Evolutionary conservation across 2,888 invertebrate species (phyloP).

Genomic region (Capitulum mitella): DNA sequence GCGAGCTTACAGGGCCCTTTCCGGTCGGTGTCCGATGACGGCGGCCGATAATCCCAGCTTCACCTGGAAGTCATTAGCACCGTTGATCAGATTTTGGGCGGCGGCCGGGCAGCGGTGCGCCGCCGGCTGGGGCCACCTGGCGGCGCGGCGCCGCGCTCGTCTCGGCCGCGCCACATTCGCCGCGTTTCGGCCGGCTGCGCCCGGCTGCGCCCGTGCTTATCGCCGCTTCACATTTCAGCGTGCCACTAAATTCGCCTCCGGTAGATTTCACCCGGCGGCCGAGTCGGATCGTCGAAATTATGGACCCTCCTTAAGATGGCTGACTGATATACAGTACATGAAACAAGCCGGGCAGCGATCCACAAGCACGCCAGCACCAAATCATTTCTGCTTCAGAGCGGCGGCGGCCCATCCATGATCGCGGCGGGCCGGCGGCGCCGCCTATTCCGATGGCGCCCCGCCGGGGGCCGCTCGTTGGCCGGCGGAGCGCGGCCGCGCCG

Average conservation of each 20-base stretch:
- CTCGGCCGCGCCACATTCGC: background rate
- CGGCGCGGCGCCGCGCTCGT: background rate
- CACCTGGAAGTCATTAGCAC: background rate
- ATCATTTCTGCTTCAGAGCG: background rate
- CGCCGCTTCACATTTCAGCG: background rate
- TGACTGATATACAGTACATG: conserved; percentile 10
- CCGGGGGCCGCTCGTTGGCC: background rate
- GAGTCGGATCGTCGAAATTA: background rate
- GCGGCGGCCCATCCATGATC: background rate
- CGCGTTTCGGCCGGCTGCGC: too few species aligned
- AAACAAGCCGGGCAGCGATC: conserved; percentile 1
- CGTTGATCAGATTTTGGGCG: too few species aligned
- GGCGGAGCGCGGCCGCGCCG: background rate
- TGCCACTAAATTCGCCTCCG: conserved; percentile 2
- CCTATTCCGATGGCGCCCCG: conserved; percentile 11
- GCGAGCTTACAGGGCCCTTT: background rate
- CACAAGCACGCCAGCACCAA: background rate
- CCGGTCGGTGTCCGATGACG: background rate
- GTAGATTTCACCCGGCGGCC: background rate
- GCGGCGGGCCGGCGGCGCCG: background rate
- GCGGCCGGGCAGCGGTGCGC: background rate
- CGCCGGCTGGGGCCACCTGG: background rate
- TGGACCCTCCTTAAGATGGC: background rate
- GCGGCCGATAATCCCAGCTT: background rate
- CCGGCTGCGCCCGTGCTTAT: background rate